These are phyloP conservation scores for Amphipoea lucens DNA, from an alignment of 2,888 invertebrate species.

Conservation along the genomic window DNA sequence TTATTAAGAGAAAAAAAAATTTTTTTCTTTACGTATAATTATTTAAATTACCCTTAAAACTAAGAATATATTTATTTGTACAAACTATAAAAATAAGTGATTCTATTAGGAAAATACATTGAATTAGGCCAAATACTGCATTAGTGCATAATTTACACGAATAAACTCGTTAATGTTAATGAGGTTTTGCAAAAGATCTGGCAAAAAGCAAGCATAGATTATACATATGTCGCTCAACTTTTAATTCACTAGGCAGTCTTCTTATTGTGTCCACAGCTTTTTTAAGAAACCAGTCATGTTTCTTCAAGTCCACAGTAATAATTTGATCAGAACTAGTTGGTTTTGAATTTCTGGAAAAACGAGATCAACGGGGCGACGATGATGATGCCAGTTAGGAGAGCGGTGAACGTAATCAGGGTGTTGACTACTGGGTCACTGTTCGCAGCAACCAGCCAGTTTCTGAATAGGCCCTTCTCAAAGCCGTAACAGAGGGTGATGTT, in stretches of 20 bases:
- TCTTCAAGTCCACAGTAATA: background rate
- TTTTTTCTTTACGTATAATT: constrained; percentile 12
- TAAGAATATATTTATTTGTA: constrained; percentile 41
- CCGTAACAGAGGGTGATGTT: constrained; percentile 76
- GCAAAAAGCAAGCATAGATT: background rate
- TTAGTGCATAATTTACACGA: background rate
- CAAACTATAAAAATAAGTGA: constrained; percentile 28
- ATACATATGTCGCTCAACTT: background rate
- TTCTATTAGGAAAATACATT: constrained; percentile 9
- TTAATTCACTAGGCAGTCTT: constrained; percentile 15
- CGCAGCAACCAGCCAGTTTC: constrained; percentile 62
- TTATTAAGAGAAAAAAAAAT: background rate
- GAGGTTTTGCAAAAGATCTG: constrained; percentile 11
- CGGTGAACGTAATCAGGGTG: constrained; percentile 73
- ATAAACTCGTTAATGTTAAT: background rate
- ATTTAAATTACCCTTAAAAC: constrained; percentile 26
- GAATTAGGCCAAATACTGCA: background rate
- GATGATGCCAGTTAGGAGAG: constrained; percentile 69
- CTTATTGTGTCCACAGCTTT: background rate
- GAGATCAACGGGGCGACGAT: constrained; percentile 76
- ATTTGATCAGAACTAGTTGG: constrained; percentile 10
- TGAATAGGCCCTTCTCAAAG: constrained; percentile 73
- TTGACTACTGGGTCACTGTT: constrained; percentile 62
- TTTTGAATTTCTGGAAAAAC: constrained; percentile 69
- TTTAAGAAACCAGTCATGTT: background rate